A percentile compares a stretch with the other conserved stretches of the same genome.
phyloP scores from a whole-genome alignment of 2,888 invertebrate species.

The Melieria crassipennis region DNA sequence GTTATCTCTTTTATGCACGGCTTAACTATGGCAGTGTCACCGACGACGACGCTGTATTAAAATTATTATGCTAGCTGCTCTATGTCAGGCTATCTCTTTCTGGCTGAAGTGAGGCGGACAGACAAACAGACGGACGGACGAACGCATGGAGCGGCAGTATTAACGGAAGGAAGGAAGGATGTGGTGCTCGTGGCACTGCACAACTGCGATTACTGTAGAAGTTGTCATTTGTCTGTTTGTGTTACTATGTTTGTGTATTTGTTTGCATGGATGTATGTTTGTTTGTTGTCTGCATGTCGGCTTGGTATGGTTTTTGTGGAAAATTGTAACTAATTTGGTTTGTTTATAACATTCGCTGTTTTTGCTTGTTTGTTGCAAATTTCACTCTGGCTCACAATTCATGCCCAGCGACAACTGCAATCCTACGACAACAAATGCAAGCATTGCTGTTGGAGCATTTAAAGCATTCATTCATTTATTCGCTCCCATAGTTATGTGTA shows the following conservation, averaged over 20 bases:
- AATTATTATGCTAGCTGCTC: constrained; percentile 13
- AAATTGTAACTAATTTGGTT: constrained; percentile 6
- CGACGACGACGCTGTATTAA: neutral
- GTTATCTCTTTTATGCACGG: constrained; percentile 24
- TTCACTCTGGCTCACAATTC: no score
- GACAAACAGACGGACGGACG: neutral
- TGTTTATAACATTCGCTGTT: no score
- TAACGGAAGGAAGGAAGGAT: no score
- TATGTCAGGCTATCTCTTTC: neutral
- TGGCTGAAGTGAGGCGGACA: neutral
- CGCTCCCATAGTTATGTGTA: no score
- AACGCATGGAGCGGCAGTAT: no score
- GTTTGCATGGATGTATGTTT: neutral
- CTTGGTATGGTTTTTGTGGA: neutral
- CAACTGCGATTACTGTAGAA: neutral
- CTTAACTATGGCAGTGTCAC: constrained; percentile 17
- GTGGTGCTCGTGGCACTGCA: no score
- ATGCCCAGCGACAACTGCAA: no score
- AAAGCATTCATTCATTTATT: no score
- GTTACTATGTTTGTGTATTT: neutral
- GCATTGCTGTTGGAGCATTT: no score
- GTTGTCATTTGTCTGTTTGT: neutral
- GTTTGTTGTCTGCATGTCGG: neutral
- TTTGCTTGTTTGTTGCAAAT: no score
- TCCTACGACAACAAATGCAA: no score